Evolutionary conservation across 2,797 vertebrate species (phyloP), one percentile per base, ranked within the genome.

Genomic region (Setipinna tenuifilis): DNA sequence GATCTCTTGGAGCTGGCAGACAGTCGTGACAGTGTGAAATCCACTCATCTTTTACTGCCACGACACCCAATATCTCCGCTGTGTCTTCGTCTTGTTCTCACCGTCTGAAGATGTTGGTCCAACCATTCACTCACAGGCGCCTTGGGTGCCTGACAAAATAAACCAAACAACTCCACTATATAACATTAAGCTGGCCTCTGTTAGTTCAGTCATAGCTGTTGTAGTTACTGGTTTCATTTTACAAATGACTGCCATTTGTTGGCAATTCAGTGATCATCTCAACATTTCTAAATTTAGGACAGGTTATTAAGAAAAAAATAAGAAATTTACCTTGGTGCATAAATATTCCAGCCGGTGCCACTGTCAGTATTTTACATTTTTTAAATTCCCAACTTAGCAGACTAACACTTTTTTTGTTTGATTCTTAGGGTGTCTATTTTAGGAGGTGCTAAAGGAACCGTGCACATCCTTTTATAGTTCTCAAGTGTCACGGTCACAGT

Each of bases 201-300:
- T 78, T 78, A 44, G 71, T 78, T 78, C 35, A 21, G 71, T 19
- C 35, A 41, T 19, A 35, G 68, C 71, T 78, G 71, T 21, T 19
- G 71, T 19, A 21, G 71, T 6, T 6, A 44, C 71, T 12, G 4
- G 35, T 78, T 35, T 78, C 71, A 21, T 44, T 78, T 78, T 78
- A 78, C 35, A 78, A 78, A 78, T 78, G 71, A 41, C 71, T 9
- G 71, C 16, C 71, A 44, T 78, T 78, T 65, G 61, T 65, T 78
- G 71, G 44, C 9, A 2, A 44, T 21, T 6, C 71, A 19, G 71
- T 78, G 71, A 78, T 78, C 6, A 44, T 78, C 71, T 78, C 31
- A 2, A 44, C 7, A 41, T 17, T 41, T 78, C 35, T 78, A 78
- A 44, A 19, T 78, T 78, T 78, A 78, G 68, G 25, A 35, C 28